phyloP scores from a whole-genome alignment of 53 echinoderm and acorn worm genomes.

The Paracentrotus lividus region DNA sequence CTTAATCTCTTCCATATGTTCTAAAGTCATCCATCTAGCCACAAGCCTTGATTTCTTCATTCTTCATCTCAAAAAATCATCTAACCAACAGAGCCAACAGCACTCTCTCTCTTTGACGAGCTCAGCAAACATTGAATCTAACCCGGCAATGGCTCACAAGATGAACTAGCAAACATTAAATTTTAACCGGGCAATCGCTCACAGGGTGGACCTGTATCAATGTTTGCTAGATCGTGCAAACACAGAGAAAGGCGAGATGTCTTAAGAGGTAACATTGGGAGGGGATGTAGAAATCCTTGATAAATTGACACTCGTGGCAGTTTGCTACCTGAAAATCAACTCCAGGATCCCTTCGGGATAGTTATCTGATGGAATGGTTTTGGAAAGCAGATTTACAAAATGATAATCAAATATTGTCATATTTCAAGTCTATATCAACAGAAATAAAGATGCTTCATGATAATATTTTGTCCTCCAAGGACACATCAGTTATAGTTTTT shows the following conservation, averaged over 20 bases:
- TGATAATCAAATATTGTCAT: too few species aligned
- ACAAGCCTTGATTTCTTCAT: neutral
- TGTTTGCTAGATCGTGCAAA: slow-evolving; percentile 13
- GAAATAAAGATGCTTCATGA: too few species aligned
- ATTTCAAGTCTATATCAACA: too few species aligned
- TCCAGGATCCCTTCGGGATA: too few species aligned
- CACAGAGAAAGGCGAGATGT: neutral
- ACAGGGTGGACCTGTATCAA: slow-evolving; percentile 15
- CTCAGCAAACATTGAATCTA: slow-evolving; percentile 16
- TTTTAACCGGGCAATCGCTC: slow-evolving; percentile 1
- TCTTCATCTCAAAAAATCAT: neutral
- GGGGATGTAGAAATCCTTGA: neutral
- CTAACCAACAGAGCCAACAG: neutral
- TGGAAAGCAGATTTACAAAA: too few species aligned
- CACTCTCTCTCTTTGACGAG: neutral
- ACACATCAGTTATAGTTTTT: too few species aligned
- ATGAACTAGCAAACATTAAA: neutral
- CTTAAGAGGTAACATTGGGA: neutral
- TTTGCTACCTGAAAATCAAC: neutral
- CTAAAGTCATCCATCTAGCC: neutral
- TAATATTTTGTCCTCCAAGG: too few species aligned
- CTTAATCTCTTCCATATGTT: neutral
- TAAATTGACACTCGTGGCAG: neutral
- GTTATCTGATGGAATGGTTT: too few species aligned
- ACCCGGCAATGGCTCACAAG: too few species aligned